Evolutionary conservation across 1,140 invertebrate genomes (phyloP), one percentile per base, ranked within the genome.

Genomic region (Drosophila nebulosa): DNA sequence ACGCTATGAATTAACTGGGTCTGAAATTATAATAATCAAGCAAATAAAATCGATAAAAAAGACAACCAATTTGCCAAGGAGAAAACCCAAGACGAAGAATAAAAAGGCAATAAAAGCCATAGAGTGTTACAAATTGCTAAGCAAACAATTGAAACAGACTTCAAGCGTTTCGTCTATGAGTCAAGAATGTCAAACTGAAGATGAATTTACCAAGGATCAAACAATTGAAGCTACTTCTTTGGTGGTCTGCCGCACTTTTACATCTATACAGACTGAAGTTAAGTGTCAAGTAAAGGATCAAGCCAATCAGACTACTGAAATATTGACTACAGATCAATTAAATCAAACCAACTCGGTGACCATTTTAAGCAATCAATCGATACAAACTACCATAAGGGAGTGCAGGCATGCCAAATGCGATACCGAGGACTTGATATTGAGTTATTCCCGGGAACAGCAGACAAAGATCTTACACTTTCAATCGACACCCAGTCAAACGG

Each of bases 401-500:
- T 51, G 6, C 7, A 42, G 0, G 14, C 12, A 42, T 4, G 50
- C 7, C 18, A 10, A 64, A 4, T 50, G 66, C 30, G 66, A 86
- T 10, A 86, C 77, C 0, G 2, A 14, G 5, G 78, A 80, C 12
- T 27, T 86, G 14, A 22, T 14, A 0, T 1, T 42, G 2, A 9
- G 1, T 18, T 18, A 46, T 12, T 18, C 27, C 1, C 55, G 26
- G 12, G 12, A 66, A 4, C 83, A 86, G 67, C 81, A 88, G 55
- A 86, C 81, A 2, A 2, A 18, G 0, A 51, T 51, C 4, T 4
- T 1, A 0, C 4, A 21, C 2, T 18, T 30, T 0, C 50, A 35
- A 4, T 32, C 32, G 0, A 18, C 36, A 0, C 3, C 36, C 10
- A 56, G 24, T 2, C 80, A 86, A 39, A 74, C 77, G 0, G 67